Base-by-base conservation (phyloP, 2,888 invertebrate genomes). In the Barypeithes pellucidus region DNA sequence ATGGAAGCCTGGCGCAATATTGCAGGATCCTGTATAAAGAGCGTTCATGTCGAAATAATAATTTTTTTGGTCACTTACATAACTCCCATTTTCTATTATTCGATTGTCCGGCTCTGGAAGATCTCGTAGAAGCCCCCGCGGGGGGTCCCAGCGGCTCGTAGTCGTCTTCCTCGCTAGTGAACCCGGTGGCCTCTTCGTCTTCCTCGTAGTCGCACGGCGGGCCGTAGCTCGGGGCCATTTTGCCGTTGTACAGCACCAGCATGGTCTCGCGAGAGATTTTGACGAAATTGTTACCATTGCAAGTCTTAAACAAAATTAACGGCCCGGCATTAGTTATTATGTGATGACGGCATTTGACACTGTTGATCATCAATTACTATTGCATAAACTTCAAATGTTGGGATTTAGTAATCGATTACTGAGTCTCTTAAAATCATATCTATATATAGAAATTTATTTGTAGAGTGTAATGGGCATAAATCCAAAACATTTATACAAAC, bases 211-310 rank as follows among this genome's bases (percentile, higher is more conserved):
- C 76, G 73, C 77, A 67, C 76, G 79, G 45, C 5, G 70, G 68
- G 16, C 60, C 69, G 5, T 50, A 62, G 59, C 59, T 63, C 20
- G 68, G 47, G 66, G 81, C 72, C 65, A 79, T 77, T 14, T 54
- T 59, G n/a, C 81, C 81, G 54, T 78, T 71, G 1, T 79, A 79
- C 29, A 88, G 78, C 11, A 82, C 79, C 14, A 81, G 73, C 86
- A 89, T 87, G 8, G 86, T 84, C 0, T 84, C 81, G 67, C 82
- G 84, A 0, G 86, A 81, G 14, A 88, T 81, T 79, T 85, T 84
- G 3, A 86, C 83, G 76, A 89, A 89, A 74, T 85, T 85, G 61
- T 85, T 85, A 20, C 83, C 81, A 78, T 90, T 90, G 79, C 90
- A 90, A n/a, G 81, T 79, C 86, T 88, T 81, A 63, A 45, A 50